Conservation (phyloP, 2,113 vertebrate genomes). For the Rhynchomys soricoides region DNA sequence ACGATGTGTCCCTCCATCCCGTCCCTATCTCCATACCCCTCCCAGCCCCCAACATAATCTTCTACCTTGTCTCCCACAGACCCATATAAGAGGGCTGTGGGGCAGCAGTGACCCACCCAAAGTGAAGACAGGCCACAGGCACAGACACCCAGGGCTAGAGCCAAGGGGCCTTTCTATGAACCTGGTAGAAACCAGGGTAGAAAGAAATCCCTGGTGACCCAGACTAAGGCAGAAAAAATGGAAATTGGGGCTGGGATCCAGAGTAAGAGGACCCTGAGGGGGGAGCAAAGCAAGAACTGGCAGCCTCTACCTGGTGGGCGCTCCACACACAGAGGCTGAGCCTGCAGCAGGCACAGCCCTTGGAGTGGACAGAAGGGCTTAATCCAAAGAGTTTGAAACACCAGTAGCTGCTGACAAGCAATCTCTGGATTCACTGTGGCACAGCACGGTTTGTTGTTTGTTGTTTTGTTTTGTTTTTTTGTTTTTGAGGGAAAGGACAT, state of each 20-base stretch:
- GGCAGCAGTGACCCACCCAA: too few relatives aligned
- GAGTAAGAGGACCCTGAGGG: neutral
- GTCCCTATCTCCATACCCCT: too few relatives aligned
- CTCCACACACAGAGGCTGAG: neutral
- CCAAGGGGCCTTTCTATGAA: neutral
- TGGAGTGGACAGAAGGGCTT: neutral
- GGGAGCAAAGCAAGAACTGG: too few relatives aligned
- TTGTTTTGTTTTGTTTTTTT: too few relatives aligned
- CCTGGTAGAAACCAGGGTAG: rapidly evolving
- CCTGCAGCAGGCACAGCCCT: neutral
- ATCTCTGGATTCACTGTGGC: too few relatives aligned
- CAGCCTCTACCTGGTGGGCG: too few relatives aligned
- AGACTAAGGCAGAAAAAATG: neutral
- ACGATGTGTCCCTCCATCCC: too few relatives aligned
- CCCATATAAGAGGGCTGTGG: neutral
- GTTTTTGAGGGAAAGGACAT: neutral
- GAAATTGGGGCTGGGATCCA: neutral
- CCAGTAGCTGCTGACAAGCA: neutral
- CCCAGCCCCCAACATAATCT: rapidly evolving
- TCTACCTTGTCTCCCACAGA: rapidly evolving
- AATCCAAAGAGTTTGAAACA: neutral
- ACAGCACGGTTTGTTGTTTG: too few relatives aligned
- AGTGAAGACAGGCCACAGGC: neutral
- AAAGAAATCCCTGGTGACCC: neutral
- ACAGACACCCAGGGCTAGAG: neutral